Evolutionary conservation across 1,140 invertebrate species (phyloP).

Genomic region (Calliphora vicina): DNA sequence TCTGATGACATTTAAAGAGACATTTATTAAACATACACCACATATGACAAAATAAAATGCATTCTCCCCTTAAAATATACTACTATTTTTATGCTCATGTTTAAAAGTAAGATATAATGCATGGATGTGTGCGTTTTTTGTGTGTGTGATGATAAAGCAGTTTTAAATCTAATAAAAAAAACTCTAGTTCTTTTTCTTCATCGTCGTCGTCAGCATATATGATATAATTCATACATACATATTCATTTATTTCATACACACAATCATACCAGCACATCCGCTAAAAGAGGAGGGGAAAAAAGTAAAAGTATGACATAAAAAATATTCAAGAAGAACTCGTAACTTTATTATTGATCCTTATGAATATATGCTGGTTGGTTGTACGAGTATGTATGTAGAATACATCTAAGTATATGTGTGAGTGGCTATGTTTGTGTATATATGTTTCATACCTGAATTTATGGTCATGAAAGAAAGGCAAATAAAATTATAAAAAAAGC

Average conservation of each 20-base stretch:
- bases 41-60: too few relatives aligned
- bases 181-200: not conserved
- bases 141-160: not conserved
- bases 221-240: too few relatives aligned
- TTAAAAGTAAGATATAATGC: not conserved
- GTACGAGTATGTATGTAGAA: too few relatives aligned
- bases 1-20: too few relatives aligned
- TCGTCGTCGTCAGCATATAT: not conserved
- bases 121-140: not conserved
- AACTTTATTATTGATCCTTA: conserved; percentile 1
- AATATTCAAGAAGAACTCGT: not conserved
- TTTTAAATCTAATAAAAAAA: not conserved
- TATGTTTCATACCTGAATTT: too few relatives aligned
- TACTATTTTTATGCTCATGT: not conserved
- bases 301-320: too few relatives aligned
- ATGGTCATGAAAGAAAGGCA: too few relatives aligned
- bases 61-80: not conserved
- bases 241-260: not conserved
- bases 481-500: too few relatives aligned
- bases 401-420: too few relatives aligned
- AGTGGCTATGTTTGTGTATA: too few relatives aligned
- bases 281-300: too few relatives aligned
- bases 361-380: not conserved
- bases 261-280: not conserved
- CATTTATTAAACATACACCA: too few relatives aligned